Evolutionary conservation across 2,888 invertebrate species (phyloP).

Genomic region (Himalopsyche anomala): DNA sequence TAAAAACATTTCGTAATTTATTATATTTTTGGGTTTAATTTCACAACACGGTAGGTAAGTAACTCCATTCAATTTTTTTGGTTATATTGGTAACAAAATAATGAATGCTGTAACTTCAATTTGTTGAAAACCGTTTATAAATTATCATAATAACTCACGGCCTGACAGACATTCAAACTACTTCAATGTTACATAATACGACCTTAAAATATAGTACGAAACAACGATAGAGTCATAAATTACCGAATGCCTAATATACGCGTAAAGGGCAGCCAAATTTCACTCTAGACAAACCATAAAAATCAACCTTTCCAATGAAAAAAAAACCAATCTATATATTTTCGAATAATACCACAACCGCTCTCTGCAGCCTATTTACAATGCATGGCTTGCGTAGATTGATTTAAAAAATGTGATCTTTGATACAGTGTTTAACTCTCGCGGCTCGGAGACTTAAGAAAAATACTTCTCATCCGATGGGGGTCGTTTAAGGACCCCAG

Average conservation of each 20-base stretch:
- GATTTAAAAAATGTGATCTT: neutral
- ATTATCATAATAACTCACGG: neutral
- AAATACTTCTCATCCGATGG: no score
- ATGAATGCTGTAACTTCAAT: no score
- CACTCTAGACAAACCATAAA: neutral
- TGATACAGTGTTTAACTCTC: no score
- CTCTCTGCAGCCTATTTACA: neutral
- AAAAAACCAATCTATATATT: neutral
- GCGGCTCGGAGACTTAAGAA: no score
- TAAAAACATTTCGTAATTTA: no score
- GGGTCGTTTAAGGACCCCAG: no score
- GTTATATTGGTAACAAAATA: no score
- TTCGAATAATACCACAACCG: neutral
- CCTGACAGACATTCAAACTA: neutral
- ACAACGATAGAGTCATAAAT: slow-evolving; percentile 5
- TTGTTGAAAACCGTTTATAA: neutral
- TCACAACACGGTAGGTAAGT: no score
- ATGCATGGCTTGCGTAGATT: neutral
- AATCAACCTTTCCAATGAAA: slow-evolving; percentile 8
- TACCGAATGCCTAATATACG: neutral
- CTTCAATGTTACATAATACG: neutral
- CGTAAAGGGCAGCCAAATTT: slow-evolving; percentile 4
- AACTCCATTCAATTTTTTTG: no score
- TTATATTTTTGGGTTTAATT: no score
- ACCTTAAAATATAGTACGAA: neutral